A percentile compares a stretch with the other conserved stretches of the same genome.
These are phyloP conservation scores for Tetrax tetrax DNA, from an alignment of 2,113 vertebrate species.

Conservation along the genomic window DNA sequence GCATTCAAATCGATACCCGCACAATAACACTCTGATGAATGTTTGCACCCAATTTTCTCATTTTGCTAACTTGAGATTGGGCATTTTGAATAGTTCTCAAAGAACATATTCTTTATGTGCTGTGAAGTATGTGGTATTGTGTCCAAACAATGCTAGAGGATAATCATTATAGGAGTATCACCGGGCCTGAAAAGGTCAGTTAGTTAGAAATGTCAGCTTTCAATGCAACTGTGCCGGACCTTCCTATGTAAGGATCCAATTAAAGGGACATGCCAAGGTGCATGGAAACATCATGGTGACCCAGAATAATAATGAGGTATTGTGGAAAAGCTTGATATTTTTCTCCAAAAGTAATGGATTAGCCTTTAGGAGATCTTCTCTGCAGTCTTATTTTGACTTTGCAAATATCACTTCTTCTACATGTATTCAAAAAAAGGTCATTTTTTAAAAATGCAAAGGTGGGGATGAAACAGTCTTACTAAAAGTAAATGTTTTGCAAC, in stretches of 20 bases:
- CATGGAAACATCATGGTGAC: constrained; percentile 77
- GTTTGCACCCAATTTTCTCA: constrained; percentile 92
- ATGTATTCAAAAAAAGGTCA: constrained; percentile 52
- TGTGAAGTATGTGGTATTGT: constrained; percentile 85
- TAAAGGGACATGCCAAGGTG: constrained; percentile 85
- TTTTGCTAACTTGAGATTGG: constrained; percentile 83
- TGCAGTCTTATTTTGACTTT: constrained; percentile 63
- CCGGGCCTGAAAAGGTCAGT: constrained; percentile 96
- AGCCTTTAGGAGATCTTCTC: constrained; percentile 61
- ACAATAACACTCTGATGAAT: constrained; percentile 94
- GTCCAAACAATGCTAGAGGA: constrained; percentile 91
- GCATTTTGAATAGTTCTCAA: constrained; percentile 86
- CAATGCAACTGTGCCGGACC: constrained; percentile 89
- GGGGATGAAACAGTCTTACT: background rate
- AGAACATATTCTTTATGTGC: constrained; percentile 77
- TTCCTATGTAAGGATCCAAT: constrained; percentile 91
- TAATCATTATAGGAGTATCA: constrained; percentile 97
- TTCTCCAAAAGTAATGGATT: constrained; percentile 73
- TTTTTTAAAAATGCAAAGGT: constrained; percentile 10
- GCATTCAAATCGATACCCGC: constrained; percentile 95
- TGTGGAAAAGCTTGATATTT: constrained; percentile 61
- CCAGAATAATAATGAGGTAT: constrained; percentile 76
- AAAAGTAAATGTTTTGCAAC: constrained; percentile 25
- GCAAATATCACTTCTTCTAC: constrained; percentile 67
- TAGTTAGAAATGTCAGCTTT: constrained; percentile 99